Evolutionary conservation across 2,113 vertebrate genomes (phyloP), one percentile per base, ranked within the genome.

Genomic region (Ursus arctos): DNA sequence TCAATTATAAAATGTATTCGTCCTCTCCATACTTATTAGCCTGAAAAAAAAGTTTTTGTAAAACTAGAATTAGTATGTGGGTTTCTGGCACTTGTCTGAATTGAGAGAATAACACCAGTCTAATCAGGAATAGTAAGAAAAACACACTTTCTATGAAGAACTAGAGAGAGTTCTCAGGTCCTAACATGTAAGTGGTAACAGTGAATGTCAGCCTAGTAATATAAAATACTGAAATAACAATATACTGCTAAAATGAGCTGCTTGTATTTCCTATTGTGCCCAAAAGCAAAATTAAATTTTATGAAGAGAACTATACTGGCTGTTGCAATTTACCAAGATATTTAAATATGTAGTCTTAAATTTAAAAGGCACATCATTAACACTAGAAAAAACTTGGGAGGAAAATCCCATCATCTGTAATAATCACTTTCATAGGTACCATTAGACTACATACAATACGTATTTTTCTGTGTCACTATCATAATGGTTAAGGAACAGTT

Each of bases 271-370:
- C 86, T 69, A 79, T 55, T 79, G 61, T 88, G 24, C 28, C 71
- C 82, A 1, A 92, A 96, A 88, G 77, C 40, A 94, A 95, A 94
- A 85, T 86, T 89, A 94, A 94, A 96, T 89, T 94, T 86, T 95
- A 79, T 87, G 33, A 86, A 36, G 24, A 96, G 51, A 94, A 40
- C 53, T 85, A 51, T 72, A 71, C 11, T 88, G 49, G 51, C 31
- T 96, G 31, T 77, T 95, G 47, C 65, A 94, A 72, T 84, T 90
- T 84, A 94, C 77, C 26, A 91, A 84, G 77, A 71, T 77, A 59
- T 82, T 93, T 93, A 94, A 74, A 95, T 88, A 76, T 6, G 6
- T 22, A 86, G 83, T n/a, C 74, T 88, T 87, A 81, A 69, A 97
- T 84, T 97, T 96, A 95, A 94, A 47, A 97, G 16, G 11, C 3